These are phyloP conservation scores for Hormiphora californensis DNA, from an alignment of 37 sponge, comb jelly and placozoan species.

Conservation along the genomic window DNA sequence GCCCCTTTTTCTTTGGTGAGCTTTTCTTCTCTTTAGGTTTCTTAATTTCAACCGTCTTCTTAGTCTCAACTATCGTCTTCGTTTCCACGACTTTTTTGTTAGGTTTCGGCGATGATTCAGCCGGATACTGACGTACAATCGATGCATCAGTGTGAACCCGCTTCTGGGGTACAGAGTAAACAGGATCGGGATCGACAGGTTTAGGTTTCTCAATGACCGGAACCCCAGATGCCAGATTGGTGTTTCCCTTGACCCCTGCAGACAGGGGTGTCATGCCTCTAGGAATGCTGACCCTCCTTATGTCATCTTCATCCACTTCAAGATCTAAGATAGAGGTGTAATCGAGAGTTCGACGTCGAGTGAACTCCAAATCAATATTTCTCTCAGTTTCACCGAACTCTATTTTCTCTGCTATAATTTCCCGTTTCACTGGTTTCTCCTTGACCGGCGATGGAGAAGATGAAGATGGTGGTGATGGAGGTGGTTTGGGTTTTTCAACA, in stretches of 20 bases:
- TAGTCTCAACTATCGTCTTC: not conserved
- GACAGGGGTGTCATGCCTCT: not conserved
- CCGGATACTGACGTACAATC: not conserved
- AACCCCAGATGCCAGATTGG: not conserved
- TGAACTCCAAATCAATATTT: not conserved
- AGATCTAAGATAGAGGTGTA: not conserved
- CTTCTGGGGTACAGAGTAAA: not conserved
- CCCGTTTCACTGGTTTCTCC: not conserved
- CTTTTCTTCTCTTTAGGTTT: not conserved
- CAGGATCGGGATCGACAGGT: not conserved
- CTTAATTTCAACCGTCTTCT: not conserved
- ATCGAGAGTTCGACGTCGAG: not conserved
- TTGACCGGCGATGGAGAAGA: too few relatives aligned
- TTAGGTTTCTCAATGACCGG: not conserved
- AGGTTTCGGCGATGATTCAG: not conserved
- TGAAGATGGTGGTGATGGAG: too few relatives aligned
- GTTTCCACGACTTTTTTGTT: not conserved
- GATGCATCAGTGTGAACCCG: not conserved
- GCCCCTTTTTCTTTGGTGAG: not conserved
- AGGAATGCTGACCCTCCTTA: not conserved
- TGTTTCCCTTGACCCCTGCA: not conserved
- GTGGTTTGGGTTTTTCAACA: not conserved
- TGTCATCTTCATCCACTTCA: constrained; percentile 10
- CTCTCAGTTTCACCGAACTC: not conserved
- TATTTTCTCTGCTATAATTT: not conserved